Base-by-base conservation (phyloP, 35 echinoderm and acorn worm genomes). In the Apostichopus californicus region DNA sequence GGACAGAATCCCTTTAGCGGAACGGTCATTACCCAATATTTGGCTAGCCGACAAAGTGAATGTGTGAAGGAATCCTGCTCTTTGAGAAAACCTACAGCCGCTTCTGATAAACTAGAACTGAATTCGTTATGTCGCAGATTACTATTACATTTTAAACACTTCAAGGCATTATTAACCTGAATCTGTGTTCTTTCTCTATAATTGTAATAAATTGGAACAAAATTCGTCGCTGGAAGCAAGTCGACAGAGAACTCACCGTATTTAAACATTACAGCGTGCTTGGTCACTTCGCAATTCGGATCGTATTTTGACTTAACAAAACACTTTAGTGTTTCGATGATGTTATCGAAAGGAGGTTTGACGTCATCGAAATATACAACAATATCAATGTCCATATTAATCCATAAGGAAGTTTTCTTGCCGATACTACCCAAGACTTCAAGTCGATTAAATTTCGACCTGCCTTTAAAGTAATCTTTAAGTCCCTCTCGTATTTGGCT, bases 31-130 rank as follows among this genome's bases (percentile, higher is more conserved):
- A 3, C 24, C 89, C 89, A 91, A 23, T 77, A 78, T 54, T 91
- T 91, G 24, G 89, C 89, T 3, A 91, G 46, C 9, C 89, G 73
- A 57, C 66, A 77, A 34, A 91, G 21, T 9, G 89, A 11, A 75
- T 91, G 89, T 3, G 71, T 77, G 56, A 56, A 91, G 17, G 89
- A 34, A 78, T 64, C 72, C 15, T 78, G 89, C 15, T 58, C 14
- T 46, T 78, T 78, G 9, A 56, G 66, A 59, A 91, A 91, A 17
- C 6, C 72, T 56, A 91, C 73, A 5, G 88, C 88, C 7, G 9
- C 66, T 77, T 77, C 88, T 52, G 89, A 91, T 5, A 91, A 34
- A 73, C 70, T 15, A 22, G 89, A 78, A 18, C 89, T 78, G 5
- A 88, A 5, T 4, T 88, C 86, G 5, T 54, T 70, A 15, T 24